Conservation (phyloP, 2,888 invertebrate species). For the Nipponacmea schrenckii region DNA sequence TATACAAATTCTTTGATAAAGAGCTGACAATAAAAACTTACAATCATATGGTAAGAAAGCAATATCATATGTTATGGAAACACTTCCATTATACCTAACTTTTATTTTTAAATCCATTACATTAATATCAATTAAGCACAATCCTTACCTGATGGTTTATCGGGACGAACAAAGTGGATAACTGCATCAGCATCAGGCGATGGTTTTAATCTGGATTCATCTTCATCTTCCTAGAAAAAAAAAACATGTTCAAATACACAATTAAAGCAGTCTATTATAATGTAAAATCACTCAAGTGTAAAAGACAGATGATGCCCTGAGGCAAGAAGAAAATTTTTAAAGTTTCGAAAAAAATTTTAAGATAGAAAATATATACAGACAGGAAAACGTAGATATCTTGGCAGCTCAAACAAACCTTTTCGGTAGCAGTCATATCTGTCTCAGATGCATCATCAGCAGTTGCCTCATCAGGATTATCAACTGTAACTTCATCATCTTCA, state of each 20-base stretch:
- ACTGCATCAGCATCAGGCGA: conserved; percentile 93
- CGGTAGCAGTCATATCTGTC: conserved; percentile 44
- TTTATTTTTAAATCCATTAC: background rate
- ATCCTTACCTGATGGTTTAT: conserved; percentile 46
- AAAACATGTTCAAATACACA: background rate
- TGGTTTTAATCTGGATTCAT: conserved; percentile 71
- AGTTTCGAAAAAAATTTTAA: too few species aligned
- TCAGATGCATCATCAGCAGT: conserved; percentile 36
- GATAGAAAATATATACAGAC: too few species aligned
- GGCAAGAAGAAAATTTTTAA: too few species aligned
- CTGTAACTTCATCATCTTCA: conserved; percentile 57
- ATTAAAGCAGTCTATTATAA: too few species aligned
- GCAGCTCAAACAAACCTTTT: conserved; percentile 32
- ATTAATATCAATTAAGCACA: background rate
- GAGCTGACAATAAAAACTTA: conserved; percentile 3
- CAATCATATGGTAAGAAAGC: background rate
- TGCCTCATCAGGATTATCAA: conserved; percentile 58
- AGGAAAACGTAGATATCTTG: too few species aligned
- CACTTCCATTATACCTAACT: background rate
- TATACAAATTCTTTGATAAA: too few species aligned
- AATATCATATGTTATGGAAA: background rate
- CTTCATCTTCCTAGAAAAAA: conserved; percentile 63
- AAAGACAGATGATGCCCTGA: too few species aligned
- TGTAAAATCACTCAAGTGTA: too few species aligned
- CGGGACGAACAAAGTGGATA: conserved; percentile 79